These are phyloP conservation scores for Hipposideros larvatus DNA, from an alignment of 2,797 vertebrate species.

Conservation along the genomic window DNA sequence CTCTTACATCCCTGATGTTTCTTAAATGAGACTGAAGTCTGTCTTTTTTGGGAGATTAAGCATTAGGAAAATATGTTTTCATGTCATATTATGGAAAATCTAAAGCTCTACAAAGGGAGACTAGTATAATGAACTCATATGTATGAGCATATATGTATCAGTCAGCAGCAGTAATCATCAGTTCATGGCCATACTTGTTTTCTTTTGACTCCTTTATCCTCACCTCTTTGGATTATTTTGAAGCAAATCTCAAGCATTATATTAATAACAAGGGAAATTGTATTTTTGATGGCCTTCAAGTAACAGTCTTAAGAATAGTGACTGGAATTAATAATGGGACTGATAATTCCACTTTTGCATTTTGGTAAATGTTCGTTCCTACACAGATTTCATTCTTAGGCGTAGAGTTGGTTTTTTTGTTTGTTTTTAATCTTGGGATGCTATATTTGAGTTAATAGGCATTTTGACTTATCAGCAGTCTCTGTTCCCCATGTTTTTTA, in stretches of 20 bases:
- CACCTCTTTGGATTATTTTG: slow-evolving; percentile 11
- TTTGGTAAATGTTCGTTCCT: neutral
- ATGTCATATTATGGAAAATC: slow-evolving; percentile 34
- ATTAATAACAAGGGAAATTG: neutral
- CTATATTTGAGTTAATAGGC: neutral
- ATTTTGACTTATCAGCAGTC: neutral
- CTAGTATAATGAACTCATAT: neutral
- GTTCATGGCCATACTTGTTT: slow-evolving; percentile 7
- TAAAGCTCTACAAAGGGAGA: neutral
- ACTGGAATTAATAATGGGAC: neutral
- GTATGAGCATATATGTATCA: neutral
- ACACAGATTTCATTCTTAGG: neutral
- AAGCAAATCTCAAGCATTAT: slow-evolving; percentile 27
- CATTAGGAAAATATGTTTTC: slow-evolving; percentile 8
- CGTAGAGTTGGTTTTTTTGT: neutral
- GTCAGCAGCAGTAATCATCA: neutral
- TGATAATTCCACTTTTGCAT: neutral
- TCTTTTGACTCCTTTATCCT: neutral
- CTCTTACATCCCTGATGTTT: slow-evolving; percentile 6
- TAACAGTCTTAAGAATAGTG: slow-evolving; percentile 1
- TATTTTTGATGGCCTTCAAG: neutral
- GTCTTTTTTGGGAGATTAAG: neutral
- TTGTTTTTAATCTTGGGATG: neutral
- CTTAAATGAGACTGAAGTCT: neutral
- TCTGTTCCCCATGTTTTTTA: neutral